Evolutionary conservation across 1,140 invertebrate species (phyloP), one percentile per base, ranked within the genome.

Genomic region (Calycopis cecrops): DNA sequence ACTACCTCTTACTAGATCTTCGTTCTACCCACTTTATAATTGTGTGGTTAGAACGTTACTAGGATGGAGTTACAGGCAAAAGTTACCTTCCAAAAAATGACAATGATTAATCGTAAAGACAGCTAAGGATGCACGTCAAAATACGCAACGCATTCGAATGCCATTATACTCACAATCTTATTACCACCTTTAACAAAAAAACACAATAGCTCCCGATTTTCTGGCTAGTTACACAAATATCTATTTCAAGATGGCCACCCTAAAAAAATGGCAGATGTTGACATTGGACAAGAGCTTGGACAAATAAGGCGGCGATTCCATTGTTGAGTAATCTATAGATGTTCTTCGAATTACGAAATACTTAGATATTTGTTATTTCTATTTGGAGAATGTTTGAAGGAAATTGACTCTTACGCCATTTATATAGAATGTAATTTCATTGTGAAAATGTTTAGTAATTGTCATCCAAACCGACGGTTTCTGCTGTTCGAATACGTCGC

Each of bases 281-380:
- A 77, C 73, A 79, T 69, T 60, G 57, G 66, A 71, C 63, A 63
- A 79, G 73, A 65, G 65, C 49, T 47, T 54, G 57, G 67, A 83
- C 76, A 82, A 83, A 77, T 62, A 62, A 69, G 72, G 65, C 74
- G 71, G 65, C 60, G 73, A 67, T 62, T 71, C 70, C 57, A 74
- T 85, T 85, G 79, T 85, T 78, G 71, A 68, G 66, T 63, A 73
- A 78, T 80, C 76, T 77, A 79, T 85, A 78, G 63, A 74, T 74
- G 68, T 87, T 87, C 81, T 58, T 67, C 76, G 83, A 87, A 87
- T 85, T 73, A 80, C 74, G 76, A 80, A 86, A 83, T 78, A 75
- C 76, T 86, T 84, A 82, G 79, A 69, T 83, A 85, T 86, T 85
- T 85, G 81, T 87, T 82, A 84, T 82, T 82, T 82, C 73, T 76